phyloP scores from a whole-genome alignment of 2,113 vertebrate genomes.

The Cinclus mexicanus region DNA sequence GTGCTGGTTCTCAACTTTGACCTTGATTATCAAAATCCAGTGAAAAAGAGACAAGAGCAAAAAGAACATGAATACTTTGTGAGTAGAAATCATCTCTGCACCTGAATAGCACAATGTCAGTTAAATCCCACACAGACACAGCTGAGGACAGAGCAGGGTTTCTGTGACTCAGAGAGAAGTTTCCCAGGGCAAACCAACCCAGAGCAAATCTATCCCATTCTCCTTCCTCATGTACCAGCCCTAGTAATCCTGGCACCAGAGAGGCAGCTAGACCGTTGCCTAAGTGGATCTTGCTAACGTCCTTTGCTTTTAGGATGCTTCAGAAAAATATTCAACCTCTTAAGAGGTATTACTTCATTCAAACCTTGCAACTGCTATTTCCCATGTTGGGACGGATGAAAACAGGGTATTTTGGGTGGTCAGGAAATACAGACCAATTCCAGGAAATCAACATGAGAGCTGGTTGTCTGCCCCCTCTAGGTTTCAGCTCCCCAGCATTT shows the following conservation, averaged over 20 bases:
- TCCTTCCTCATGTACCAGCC: neutral
- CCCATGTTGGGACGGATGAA: neutral
- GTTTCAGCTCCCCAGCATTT: neutral
- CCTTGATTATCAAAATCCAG: constrained; percentile 72
- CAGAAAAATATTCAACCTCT: neutral
- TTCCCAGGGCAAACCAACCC: neutral
- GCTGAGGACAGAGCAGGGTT: neutral
- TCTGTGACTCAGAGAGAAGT: neutral
- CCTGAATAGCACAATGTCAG: neutral
- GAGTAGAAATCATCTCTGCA: neutral
- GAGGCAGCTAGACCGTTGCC: neutral
- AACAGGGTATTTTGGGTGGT: neutral
- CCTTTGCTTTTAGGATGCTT: neutral
- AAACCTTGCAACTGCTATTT: neutral
- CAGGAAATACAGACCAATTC: neutral
- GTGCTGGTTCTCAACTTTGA: constrained; percentile 93
- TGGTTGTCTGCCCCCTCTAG: neutral
- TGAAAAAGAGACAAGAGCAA: constrained; percentile 7
- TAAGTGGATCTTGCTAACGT: neutral
- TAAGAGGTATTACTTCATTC: neutral
- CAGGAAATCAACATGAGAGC: neutral
- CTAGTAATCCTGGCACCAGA: neutral
- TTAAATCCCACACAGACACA: neutral
- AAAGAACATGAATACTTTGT: neutral
- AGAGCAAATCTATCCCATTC: neutral